Base-by-base conservation (phyloP, 2,888 invertebrate species). In the Tridacna gigas region DNA sequence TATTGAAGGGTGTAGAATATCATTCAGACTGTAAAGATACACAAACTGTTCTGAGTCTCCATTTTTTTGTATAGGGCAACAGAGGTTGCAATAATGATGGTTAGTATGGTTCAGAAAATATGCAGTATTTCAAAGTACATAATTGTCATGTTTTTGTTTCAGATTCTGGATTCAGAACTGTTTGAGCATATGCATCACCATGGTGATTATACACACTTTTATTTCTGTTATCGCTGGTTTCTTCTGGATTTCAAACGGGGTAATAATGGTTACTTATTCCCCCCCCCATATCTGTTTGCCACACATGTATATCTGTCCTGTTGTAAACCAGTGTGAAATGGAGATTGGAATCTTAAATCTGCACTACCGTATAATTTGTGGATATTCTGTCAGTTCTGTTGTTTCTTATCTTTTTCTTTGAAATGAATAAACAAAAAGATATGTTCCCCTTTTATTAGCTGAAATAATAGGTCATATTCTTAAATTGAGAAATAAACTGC, bases 191-290 rank as follows among this genome's bases (percentile, higher is more conserved):
- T 99, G 97, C 98, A 98, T 93, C 97, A 97, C 76, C 97, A 98
- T 94, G 98, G 98, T 0, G 99, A 99, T 95, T 98, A 98, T 95
- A 98, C 98, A 5, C 98, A 99, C 95, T 98, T 99, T 95, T 99
- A 98, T 95, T 99, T 99, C 95, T 98, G 98, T 95, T 99, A 99
- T 95, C 97, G 99, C 66, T 99, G 99, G 99, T 99, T 99, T 95
- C 96, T 99, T 87, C 96, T 99, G 77, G 99, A 99, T 95, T 99
- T 99, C 94, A 99, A 99, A 95, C 95, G 99, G 94, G 96, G 96
- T 96, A 90, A 22, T 48, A 37, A 37, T 37, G 7, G 37, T 37
- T 37, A 37, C 7, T 7, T 4, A 37, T 7, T 37, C 37, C 7
- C 37, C 37, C 7, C 37, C 37, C 7, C 37, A 37, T 7, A 37